These are phyloP conservation scores for Lagocephalus sceleratus DNA, from an alignment of 2,797 vertebrate species.

Conservation along the genomic window DNA sequence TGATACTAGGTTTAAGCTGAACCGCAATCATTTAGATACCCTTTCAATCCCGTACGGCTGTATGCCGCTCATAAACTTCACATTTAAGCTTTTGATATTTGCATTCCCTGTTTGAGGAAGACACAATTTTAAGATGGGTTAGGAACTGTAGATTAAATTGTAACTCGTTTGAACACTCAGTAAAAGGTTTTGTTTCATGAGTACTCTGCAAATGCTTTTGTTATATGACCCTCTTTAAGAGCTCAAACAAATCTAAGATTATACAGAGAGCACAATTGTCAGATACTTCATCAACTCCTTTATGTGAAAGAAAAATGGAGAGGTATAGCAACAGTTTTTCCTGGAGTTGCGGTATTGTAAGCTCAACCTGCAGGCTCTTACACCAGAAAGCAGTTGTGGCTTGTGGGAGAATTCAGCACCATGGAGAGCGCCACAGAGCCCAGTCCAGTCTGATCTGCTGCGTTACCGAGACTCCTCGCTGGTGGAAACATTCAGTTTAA, in stretches of 20 bases:
- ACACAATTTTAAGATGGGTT: no score
- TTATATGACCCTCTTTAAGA: neutral
- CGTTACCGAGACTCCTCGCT: neutral
- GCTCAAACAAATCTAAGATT: constrained; percentile 1
- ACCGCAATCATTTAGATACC: constrained; percentile 5
- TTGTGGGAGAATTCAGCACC: neutral
- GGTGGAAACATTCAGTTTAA: neutral
- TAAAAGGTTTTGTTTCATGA: no score
- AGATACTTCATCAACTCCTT: constrained; percentile 9
- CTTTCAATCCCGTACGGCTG: no score
- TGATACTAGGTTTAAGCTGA: neutral
- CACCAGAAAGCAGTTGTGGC: constrained; percentile 12
- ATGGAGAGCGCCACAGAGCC: neutral
- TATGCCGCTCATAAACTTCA: no score
- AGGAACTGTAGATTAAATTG: no score
- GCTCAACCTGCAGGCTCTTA: constrained; percentile 36
- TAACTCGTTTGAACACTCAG: no score
- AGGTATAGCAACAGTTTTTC: constrained; percentile 32
- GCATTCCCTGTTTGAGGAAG: no score
- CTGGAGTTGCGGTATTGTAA: constrained; percentile 45
- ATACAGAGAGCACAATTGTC: constrained; percentile 14
- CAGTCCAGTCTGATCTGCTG: neutral
- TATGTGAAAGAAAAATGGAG: constrained; percentile 2
- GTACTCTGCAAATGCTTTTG: no score
- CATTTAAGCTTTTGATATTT: no score